These are phyloP conservation scores for Syrista parreyssii DNA, from an alignment of 2,888 invertebrate genomes.

Conservation along the genomic window DNA sequence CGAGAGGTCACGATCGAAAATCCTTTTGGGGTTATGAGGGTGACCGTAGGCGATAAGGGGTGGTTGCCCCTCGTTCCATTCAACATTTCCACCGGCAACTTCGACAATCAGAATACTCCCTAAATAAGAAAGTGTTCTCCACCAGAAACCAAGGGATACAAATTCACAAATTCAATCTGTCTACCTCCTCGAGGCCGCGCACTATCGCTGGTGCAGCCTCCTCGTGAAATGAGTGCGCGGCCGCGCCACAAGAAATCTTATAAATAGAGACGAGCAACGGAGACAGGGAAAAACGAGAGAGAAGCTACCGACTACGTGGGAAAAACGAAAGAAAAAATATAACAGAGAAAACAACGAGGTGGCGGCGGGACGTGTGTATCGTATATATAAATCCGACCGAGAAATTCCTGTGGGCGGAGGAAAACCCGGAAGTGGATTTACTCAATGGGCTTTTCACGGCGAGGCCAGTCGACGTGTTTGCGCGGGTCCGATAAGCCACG, in stretches of 20 bases:
- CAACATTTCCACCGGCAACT: background rate
- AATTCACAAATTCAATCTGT: background rate
- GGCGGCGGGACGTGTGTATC: background rate
- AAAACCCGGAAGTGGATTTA: conserved; percentile 2
- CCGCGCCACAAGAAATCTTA: conserved; percentile 1
- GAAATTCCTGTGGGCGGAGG: background rate
- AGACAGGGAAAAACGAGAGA: background rate
- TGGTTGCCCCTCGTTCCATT: background rate
- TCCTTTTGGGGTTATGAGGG: conserved; percentile 14
- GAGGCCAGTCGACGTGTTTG: background rate
- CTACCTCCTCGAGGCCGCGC: background rate
- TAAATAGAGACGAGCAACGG: conserved; percentile 1
- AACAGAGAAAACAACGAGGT: background rate
- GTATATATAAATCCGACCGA: background rate
- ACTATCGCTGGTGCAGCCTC: background rate
- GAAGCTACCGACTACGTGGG: background rate
- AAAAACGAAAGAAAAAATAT: background rate
- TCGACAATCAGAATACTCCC: background rate
- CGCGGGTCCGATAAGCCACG: background rate
- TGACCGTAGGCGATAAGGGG: background rate
- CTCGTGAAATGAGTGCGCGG: conserved; percentile 3
- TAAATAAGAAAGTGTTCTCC: background rate
- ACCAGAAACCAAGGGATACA: background rate
- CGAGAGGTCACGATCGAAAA: conserved; percentile 49
- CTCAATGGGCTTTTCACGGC: background rate